Base-by-base conservation (phyloP, 2,888 invertebrate genomes). In the Reticulitermes lucifugus region DNA sequence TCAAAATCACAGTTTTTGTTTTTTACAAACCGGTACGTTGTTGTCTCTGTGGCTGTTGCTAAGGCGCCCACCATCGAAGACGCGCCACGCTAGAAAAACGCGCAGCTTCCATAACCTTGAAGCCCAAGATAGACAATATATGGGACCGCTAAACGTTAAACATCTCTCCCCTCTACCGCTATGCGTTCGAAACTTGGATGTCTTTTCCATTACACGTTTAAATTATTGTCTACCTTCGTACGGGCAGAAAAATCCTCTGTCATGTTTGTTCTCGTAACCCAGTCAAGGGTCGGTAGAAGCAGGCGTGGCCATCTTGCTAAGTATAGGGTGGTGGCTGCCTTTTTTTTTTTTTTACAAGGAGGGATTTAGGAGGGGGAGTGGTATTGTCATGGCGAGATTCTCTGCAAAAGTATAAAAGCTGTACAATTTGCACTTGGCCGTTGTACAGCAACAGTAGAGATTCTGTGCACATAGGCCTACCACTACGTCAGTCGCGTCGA, bases 181-280 rank as follows among this genome's bases (percentile, higher is more conserved):
- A 2, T 2, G 10, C 46, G 25, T 77, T 77, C 46, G 14, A 55
- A 55, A 55, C 55, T 55, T 18, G 14, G 65, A 51, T 79, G 51
- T 79, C 55, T n/a, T 79, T 79, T 60, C 22, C 73, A 73, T 73
- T 73, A 73, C 10, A 70, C 35, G n/a, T 79, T 80, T 80, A 80
- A 80, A 80, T 79, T 79, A 79, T 65, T 25, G 65, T 25, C 65
- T 7, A 65, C 65, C 55, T 55, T 55, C 55, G 18, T 14, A 4
- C 18, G 5, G 18, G 55, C 55, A 55, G 55, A 65, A 65, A 65
- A 65, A n/a, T 65, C 1, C 9, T 65, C 65, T 65, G 65, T 25
- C 65, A 43, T 79, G 25, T 46, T 79, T 60, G 80, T 59, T 60
- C 22, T 29, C 41, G 51, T 80, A 80, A 80, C 80, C 80, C n/a